A percentile compares a stretch with the other conserved stretches of the same genome.
phyloP scores from a whole-genome alignment of 2,888 invertebrate species.

The Microctonus aethiopoides region DNA sequence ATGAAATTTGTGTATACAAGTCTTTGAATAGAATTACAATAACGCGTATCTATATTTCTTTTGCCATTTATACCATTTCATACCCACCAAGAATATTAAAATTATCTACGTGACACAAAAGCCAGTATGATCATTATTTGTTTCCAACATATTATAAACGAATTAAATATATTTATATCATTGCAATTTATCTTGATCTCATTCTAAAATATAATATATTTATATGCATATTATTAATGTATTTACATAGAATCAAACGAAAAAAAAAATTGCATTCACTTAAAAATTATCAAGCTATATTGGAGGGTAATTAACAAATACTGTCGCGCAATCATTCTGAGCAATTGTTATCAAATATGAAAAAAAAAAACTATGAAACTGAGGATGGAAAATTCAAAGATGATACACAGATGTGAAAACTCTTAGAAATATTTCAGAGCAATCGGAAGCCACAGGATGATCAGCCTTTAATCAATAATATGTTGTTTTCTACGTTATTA shows the following conservation, averaged over 20 bases:
- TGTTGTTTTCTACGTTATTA: not conserved
- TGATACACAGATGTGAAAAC: not conserved
- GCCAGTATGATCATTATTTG: not conserved
- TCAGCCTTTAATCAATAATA: constrained; percentile 30
- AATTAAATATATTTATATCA: not conserved
- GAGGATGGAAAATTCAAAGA: not conserved
- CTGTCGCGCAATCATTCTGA: not conserved
- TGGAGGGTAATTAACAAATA: not conserved
- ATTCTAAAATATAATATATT: not conserved
- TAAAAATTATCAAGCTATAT: not conserved
- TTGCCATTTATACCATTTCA: not conserved
- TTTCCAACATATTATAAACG: not conserved
- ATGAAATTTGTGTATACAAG: not conserved
- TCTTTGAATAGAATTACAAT: not conserved
- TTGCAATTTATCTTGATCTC: not conserved
- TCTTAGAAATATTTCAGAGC: constrained; percentile 7
- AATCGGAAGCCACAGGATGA: constrained; percentile 22
- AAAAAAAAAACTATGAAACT: not conserved
- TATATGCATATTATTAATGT: not conserved
- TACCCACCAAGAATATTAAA: not conserved
- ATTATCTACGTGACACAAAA: not conserved
- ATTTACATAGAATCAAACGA: not conserved
- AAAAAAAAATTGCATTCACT: not conserved
- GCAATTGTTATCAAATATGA: not conserved
- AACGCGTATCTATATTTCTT: not conserved